A percentile compares a stretch with the other conserved stretches of the same genome.
Evolutionary conservation across 2,888 invertebrate genomes (phyloP).

Genomic region (Drosophila kanekoi): DNA sequence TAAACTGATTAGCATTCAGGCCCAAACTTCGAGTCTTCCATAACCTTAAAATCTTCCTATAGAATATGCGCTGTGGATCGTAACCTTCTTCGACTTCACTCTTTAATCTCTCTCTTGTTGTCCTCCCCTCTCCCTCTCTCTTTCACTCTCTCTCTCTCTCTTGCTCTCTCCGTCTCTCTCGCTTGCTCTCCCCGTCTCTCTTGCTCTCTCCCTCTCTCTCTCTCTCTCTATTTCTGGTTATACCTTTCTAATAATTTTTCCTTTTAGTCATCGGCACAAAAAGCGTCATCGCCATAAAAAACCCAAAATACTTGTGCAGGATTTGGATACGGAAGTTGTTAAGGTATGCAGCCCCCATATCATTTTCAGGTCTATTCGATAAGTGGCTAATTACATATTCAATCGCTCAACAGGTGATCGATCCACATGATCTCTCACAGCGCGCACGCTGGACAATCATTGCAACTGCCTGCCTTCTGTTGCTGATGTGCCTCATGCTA

Average conservation of each 20-base stretch:
- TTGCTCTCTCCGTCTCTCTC: background rate
- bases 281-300: conserved; percentile 85
- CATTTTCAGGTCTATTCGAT: background rate
- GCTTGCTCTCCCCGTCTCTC: background rate
- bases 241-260: background rate
- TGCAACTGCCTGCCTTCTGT: conserved; percentile 94
- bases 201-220: background rate
- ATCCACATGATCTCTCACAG: conserved; percentile 93
- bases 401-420: conserved; percentile 86
- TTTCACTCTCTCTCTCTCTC: background rate
- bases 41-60: too few species aligned
- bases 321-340: conserved; percentile 85
- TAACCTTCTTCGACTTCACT: too few species aligned
- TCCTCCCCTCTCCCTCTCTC: background rate
- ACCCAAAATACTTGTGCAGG: conserved; percentile 85
- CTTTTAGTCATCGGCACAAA: conserved; percentile 84
- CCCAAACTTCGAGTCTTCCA: too few species aligned
- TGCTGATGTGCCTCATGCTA: conserved; percentile 94
- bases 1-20: too few species aligned
- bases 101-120: too few species aligned
- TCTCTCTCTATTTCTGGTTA: too few species aligned
- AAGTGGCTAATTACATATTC: background rate
- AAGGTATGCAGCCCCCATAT: conserved; percentile 72
- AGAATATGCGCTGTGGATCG: too few species aligned
- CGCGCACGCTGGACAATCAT: conserved; percentile 96